Base-by-base conservation (phyloP, 2,888 invertebrate species). In the Plusia festucae region DNA sequence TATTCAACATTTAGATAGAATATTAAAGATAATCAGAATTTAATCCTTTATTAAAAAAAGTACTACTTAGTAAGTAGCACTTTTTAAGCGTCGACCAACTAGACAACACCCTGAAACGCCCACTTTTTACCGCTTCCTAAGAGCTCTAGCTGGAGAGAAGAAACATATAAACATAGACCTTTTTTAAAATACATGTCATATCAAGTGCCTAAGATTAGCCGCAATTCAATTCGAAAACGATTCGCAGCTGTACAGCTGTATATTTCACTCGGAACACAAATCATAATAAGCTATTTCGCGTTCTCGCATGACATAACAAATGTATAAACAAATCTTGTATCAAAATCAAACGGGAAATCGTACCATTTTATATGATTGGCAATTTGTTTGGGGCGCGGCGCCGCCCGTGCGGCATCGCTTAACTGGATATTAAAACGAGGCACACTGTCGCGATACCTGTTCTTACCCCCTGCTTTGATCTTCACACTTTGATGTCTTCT, bases 381-480 rank as follows among this genome's bases (percentile, higher is more conserved):
- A 79, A 80, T 79, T 77, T 75, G 75, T 78, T 61, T 62, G 56
- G 54, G 44, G 69, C 63, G 56, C 63, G 68, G 40, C 40, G 40
- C n/a, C 40, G 72, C 61, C 72, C 72, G 70, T 65, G 67, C 61
- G 58, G 74, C 74, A 64, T 69, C 68, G 68, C 73, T 69, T 68
- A 69, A 67, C 77, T 73, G 66, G 70, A 79, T 82, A 84, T 84
- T 82, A 82, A 82, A 82, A 79, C 75, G 69, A 74, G 67, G 76
- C 73, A 74, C 84, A 77, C 86, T 86, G 86, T 81, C 79, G 77
- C 69, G 81, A 81, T 85, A 86, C 86, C 87, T 86, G 87, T 83
- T 84, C 85, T 85, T 80, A 76, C 83, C 79, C 79, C 76, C 78
- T 77, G 79, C 78, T 86, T 87, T 87, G 86, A 87, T 83, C 85